phyloP scores from a whole-genome alignment of 2,888 invertebrate species.

The Xestia xanthographa region DNA sequence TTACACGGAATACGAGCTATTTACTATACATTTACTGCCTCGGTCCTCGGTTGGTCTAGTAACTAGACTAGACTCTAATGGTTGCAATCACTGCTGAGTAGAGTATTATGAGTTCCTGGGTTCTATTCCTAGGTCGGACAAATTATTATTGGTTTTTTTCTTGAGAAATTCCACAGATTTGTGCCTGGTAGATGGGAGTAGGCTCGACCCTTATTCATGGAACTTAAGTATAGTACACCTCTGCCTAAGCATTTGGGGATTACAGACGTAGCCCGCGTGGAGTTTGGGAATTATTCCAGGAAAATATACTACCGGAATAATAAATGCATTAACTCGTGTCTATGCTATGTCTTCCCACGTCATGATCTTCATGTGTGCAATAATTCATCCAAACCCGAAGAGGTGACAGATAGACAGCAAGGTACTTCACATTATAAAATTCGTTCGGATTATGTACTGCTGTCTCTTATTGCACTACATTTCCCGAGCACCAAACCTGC shows the following conservation, averaged over 20 bases:
- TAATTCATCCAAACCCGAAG: not conserved
- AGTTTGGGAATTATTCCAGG: not conserved
- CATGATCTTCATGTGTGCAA: not conserved
- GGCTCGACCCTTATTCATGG: not conserved
- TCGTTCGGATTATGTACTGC: not conserved
- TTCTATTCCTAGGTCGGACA: not conserved
- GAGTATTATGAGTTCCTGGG: not conserved
- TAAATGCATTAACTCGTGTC: not conserved
- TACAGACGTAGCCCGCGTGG: not conserved
- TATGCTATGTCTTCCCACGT: not conserved
- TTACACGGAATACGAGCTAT: not conserved
- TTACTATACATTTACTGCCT: not conserved
- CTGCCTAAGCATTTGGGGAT: not conserved
- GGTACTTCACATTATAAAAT: not conserved
- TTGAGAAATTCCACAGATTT: not conserved
- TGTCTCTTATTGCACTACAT: not conserved
- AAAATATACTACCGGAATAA: not conserved
- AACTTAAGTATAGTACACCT: not conserved
- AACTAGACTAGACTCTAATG: no score
- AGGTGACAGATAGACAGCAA: not conserved
- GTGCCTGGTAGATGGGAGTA: not conserved
- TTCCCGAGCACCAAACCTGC: not conserved
- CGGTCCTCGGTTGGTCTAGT: not conserved
- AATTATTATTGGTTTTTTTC: not conserved
- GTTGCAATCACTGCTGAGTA: no score